These are phyloP conservation scores for Caracal caracal DNA, from an alignment of 2,113 vertebrate genomes.

Conservation along the genomic window DNA sequence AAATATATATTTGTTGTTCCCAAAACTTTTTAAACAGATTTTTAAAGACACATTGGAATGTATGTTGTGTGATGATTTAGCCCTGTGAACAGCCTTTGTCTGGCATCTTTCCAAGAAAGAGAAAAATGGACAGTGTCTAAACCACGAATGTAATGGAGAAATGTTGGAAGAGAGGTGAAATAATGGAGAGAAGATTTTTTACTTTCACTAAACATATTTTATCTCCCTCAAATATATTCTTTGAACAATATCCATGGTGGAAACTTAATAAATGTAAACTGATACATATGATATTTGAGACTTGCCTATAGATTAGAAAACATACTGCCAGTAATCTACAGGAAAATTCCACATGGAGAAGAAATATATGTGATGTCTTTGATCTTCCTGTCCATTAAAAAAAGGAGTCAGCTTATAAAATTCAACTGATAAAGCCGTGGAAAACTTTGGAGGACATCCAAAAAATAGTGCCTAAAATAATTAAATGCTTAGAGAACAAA, in stretches of 20 bases:
- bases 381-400: neutral
- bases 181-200: neutral
- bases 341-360: neutral
- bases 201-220: neutral
- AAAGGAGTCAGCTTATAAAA: conserved; percentile 21
- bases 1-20: neutral
- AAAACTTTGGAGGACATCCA: neutral
- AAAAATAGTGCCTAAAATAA: conserved; percentile 16
- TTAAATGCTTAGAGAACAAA: neutral
- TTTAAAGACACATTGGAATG: neutral
- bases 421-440: neutral
- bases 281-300: neutral
- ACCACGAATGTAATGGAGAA: neutral
- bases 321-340: neutral
- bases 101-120: neutral
- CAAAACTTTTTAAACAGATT: neutral
- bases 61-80: neutral
- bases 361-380: neutral
- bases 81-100: neutral
- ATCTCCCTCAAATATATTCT: neutral
- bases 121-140: neutral
- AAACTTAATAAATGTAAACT: neutral
- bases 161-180: neutral
- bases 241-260: neutral
- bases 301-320: neutral